Evolutionary conservation across 2,113 vertebrate species (phyloP).

Genomic region (Cygnus atratus): DNA sequence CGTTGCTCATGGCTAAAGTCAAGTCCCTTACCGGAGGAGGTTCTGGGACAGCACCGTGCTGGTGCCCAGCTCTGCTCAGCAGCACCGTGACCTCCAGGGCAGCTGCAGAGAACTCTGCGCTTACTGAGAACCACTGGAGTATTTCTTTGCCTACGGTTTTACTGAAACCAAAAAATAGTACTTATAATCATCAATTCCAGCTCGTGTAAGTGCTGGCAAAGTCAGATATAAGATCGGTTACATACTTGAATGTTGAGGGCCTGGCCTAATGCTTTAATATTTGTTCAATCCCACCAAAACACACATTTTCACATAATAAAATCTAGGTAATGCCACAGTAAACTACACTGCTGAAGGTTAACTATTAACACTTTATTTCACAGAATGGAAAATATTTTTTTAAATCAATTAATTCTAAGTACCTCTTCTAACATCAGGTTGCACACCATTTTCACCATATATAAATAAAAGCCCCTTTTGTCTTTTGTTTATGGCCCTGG

Average conservation of each 20-base stretch:
- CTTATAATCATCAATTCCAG: background rate
- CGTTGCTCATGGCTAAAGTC: slow-evolving; percentile 62
- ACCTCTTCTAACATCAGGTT: background rate
- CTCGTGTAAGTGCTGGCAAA: background rate
- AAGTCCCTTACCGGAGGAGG: slow-evolving; percentile 30
- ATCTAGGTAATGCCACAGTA: background rate
- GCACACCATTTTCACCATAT: background rate
- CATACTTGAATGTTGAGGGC: background rate
- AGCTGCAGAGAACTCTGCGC: background rate
- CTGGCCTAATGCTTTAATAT: background rate
- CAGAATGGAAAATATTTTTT: background rate
- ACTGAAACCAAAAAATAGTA: background rate
- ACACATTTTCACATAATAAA: background rate
- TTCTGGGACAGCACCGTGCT: background rate
- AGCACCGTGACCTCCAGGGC: background rate
- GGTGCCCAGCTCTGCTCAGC: background rate
- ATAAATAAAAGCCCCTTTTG: background rate
- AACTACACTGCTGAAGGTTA: background rate
- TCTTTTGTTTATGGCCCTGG: background rate
- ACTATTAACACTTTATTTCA: background rate
- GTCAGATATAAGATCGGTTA: background rate
- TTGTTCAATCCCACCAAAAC: background rate
- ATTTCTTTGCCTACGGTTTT: background rate
- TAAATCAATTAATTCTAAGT: background rate
- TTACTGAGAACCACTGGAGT: background rate